Evolutionary conservation across 2,113 vertebrate genomes (phyloP), one percentile per base, ranked within the genome.

Genomic region (Neogobius melanostomus): DNA sequence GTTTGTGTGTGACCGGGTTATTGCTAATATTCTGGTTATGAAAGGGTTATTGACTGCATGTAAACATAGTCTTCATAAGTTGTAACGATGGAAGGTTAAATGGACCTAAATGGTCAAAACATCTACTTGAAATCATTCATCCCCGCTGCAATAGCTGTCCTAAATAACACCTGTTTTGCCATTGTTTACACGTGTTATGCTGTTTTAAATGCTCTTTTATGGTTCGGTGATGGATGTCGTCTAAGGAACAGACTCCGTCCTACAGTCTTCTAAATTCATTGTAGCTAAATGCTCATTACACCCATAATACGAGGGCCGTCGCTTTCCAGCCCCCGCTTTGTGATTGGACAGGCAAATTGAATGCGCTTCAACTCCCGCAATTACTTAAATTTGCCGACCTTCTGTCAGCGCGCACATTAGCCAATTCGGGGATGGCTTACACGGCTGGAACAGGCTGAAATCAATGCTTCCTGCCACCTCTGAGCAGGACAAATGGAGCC

Each of bases 401-500:
- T 75, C 57, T 44, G 46, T 69, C 67, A 65, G 66, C 56, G 70
- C 69, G 72, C 68, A 64, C 76, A 79, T 77, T 76, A 79, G 74
- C 76, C 79, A 80, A 75, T 87, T 79, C 53, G 12, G 64, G 76
- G 77, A 78, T 79, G 73, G 68, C 69, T 80, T 85, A 72, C 75
- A 82, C 66, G 77, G 70, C 71, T 74, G 81, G 72, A 79, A 77
- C 82, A 72, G 84, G 62, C 83, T 78, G 80, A 85, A 90, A 91
- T 91, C 85, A 86, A 90, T 91, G 85, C 87, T 88, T 87, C 84
- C 87, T 87, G 88, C 91, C 89, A 92, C 90, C 84, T 92, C 88
- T 92, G 79, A 89, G 82, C 90, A 87, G 89, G 86, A 92, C 89
- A 90, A 86, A 91, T 91, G 88, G 80, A 16, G 66, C 80, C 84